Conservation (phyloP, 2,797 vertebrate genomes). For the Propithecus perrieri region DNA sequence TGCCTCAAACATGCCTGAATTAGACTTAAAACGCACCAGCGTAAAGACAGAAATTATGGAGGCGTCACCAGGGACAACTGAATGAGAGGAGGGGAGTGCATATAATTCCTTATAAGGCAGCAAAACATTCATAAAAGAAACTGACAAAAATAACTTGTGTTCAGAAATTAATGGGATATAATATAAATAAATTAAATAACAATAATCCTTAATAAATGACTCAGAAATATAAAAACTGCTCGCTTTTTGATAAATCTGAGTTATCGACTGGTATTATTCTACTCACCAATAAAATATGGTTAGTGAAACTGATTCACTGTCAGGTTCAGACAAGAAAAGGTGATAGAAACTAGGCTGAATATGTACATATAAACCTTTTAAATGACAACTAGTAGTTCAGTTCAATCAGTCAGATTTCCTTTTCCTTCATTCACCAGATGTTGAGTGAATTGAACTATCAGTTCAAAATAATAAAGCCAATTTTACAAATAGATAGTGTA, state of each 20-base stretch:
- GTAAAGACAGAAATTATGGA: slow-evolving; percentile 67
- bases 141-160: slow-evolving; percentile 73
- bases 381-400: slow-evolving; percentile 42
- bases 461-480: slow-evolving; percentile 50
- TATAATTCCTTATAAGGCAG: slow-evolving; percentile 65
- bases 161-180: slow-evolving; percentile 49
- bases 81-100: slow-evolving; percentile 63
- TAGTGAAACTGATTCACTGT: slow-evolving; percentile 55
- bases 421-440: slow-evolving; percentile 52
- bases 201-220: slow-evolving; percentile 70
- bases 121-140: slow-evolving; percentile 62
- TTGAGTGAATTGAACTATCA: slow-evolving; percentile 37
- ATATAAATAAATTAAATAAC: slow-evolving; percentile 38
- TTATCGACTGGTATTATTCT: slow-evolving; percentile 50
- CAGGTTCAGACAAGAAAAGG: slow-evolving; percentile 41
- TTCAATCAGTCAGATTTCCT: slow-evolving; percentile 45
- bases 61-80: slow-evolving; percentile 67
- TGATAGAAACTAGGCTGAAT: slow-evolving; percentile 35
- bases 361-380: slow-evolving; percentile 52
- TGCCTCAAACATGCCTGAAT: slow-evolving; percentile 73
- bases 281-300: slow-evolving; percentile 46
- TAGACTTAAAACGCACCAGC: slow-evolving; percentile 63
- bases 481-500: not conserved
- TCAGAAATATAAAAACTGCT: slow-evolving; percentile 65
- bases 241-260: slow-evolving; percentile 59